These are phyloP conservation scores for Drosophila sordidapex DNA, from an alignment of 2,888 invertebrate genomes.

Conservation along the genomic window DNA sequence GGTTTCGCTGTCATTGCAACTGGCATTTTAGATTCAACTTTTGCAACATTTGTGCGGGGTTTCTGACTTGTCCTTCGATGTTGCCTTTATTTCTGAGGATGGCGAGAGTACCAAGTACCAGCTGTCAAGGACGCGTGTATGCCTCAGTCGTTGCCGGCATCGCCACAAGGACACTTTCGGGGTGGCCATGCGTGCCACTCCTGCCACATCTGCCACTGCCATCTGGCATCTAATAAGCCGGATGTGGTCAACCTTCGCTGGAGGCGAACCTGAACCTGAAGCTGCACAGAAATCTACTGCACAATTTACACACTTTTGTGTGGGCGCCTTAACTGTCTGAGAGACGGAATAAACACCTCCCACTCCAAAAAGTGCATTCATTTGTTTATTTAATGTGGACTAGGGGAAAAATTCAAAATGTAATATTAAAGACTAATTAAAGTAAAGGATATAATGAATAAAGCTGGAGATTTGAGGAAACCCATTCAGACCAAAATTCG, in stretches of 20 bases:
- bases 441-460: no score
- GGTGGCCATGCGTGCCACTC: conserved; percentile 31
- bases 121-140: conserved; percentile 55
- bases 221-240: conserved; percentile 10
- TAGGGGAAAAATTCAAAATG: no score
- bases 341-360: not conserved
- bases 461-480: not conserved
- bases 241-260: conserved; percentile 42
- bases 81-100: conserved; percentile 50
- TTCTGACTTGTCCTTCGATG: conserved; percentile 47
- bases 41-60: conserved; percentile 41
- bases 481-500: not conserved
- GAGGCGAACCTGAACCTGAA: conserved; percentile 60
- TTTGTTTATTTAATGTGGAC: not conserved
- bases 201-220: conserved; percentile 16
- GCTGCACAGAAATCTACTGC: conserved; percentile 13
- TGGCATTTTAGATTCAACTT: conserved; percentile 25
- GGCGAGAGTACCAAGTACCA: conserved; percentile 30
- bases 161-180: conserved; percentile 9
- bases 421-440: no score
- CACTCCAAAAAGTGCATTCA: not conserved
- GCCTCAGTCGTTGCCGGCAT: conserved; percentile 21
- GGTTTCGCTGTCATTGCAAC: conserved; percentile 17
- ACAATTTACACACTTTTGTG: conserved; percentile 6
- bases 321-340: conserved; percentile 1